Percentiles rank a stretch among this genome's conserved stretches.
These are phyloP conservation scores for Rhabditophanes sp. DNA, from an alignment of 2,888 invertebrate species.

Conservation along the genomic window DNA sequence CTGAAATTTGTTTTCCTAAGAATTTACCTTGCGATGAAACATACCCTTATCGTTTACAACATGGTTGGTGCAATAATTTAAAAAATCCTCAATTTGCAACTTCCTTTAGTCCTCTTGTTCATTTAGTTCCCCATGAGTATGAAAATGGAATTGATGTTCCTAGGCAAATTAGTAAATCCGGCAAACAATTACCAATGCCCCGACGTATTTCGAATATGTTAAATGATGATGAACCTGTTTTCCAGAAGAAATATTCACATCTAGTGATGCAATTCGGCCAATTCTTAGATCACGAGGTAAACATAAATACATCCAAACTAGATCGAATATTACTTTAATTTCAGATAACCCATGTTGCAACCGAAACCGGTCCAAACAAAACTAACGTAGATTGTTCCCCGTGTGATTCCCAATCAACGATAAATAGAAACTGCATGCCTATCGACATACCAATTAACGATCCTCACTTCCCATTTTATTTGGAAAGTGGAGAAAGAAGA, in stretches of 20 bases:
- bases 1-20: conserved; percentile 40
- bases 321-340: conserved; percentile 10
- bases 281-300: conserved; percentile 42
- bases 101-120: conserved; percentile 32
- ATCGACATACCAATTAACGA: conserved; percentile 74
- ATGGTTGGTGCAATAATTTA: conserved; percentile 69
- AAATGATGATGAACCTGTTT: conserved; percentile 49
- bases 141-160: conserved; percentile 56
- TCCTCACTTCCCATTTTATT: conserved; percentile 66
- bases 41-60: conserved; percentile 57
- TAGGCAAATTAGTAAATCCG: conserved; percentile 17
- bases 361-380: conserved; percentile 38
- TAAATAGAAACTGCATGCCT: conserved; percentile 82
- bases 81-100: conserved; percentile 32
- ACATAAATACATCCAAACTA: conserved; percentile 30
- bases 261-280: conserved; percentile 40
- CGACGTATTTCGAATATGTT: conserved; percentile 69
- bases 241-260: conserved; percentile 27
- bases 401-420: conserved; percentile 69
- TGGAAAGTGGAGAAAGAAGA: conserved; percentile 64
- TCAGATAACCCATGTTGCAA: too few relatives aligned
- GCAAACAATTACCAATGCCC: conserved; percentile 62
- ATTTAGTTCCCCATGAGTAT: conserved; percentile 54
- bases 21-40: conserved; percentile 44
- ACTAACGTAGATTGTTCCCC: conserved; percentile 35